Base-by-base conservation (phyloP, 2,797 vertebrate genomes). In the Delichon dasypus region DNA sequence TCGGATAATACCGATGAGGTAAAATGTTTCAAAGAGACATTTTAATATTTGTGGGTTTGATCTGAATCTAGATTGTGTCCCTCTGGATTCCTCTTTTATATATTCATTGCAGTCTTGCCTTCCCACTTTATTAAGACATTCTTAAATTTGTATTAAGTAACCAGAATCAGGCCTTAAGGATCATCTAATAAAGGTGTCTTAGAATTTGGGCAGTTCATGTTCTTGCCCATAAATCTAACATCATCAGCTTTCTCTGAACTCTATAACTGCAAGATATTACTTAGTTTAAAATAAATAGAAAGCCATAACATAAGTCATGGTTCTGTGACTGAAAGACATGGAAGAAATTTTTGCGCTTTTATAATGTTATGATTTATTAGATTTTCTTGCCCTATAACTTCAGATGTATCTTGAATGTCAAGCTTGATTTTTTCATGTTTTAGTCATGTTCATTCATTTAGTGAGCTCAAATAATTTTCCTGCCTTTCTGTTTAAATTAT, bases 301-400 rank as follows among this genome's bases (percentile, higher is more conserved):
- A 78, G 84, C 73, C 66, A 70, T 62, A 89, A 68, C 36, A 62
- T 5, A 10, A 71, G 15, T 44, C 62, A 66, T 78, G 36, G 32
- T 95, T 90, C 64, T 79, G 40, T 93, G 74, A 53, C 58, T 95
- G 72, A 93, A 88, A 79, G 64, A 65, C 66, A 58, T 70, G 26
- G 83, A 78, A 82, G 51, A 55, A 14, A 48, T 83, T 76, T 88
- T 94, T 94, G 23, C 81, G 70, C 50, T 62, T 91, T 88, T 94
- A 45, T 89, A 71, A 80, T 85, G 8, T 80, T 85, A 66, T 89
- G 76, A 94, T 75, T 94, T 92, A 88, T 95, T 94, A 91, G 84
- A 89, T 94, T 92, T 93, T 75, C 90, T 89, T 96, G 89, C 85
- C 91, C 94, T 96, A 95, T 96, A 93, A 88, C 85, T 93, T 91